Evolutionary conservation across 64 coral and sea anemone genomes (phyloP).

Genomic region (Stylophora pistillata): DNA sequence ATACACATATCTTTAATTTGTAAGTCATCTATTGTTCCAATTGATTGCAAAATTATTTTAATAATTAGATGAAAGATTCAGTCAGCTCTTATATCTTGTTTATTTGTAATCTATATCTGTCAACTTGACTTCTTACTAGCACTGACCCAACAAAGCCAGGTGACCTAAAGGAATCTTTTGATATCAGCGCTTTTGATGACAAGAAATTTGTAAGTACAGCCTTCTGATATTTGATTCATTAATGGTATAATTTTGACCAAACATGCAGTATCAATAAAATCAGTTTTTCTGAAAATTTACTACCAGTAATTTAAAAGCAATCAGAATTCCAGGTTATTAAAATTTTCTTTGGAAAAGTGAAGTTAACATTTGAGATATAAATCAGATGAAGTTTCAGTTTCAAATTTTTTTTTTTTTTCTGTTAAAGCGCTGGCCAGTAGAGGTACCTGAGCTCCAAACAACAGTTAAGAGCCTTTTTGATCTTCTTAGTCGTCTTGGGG

Average conservation of each 20-base stretch:
- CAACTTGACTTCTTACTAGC: not conserved
- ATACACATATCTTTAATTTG: too few species aligned
- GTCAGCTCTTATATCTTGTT: too few species aligned
- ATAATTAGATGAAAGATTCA: too few species aligned
- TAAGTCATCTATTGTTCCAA: too few species aligned
- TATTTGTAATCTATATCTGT: not conserved
- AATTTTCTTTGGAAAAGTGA: too few species aligned
- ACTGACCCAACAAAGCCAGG: slow-evolving; percentile 72
- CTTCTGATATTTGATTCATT: not conserved
- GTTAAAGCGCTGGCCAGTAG: slow-evolving; percentile 54
- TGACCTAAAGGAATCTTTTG: slow-evolving; percentile 74
- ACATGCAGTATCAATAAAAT: not conserved
- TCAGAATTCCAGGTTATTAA: not conserved
- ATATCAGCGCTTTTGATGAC: slow-evolving; percentile 54
- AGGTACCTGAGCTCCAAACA: slow-evolving; percentile 55
- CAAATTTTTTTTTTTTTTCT: not conserved
- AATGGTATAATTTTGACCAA: not conserved
- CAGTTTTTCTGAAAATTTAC: not conserved
- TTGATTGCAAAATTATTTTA: too few species aligned
- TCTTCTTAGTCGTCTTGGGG: slow-evolving; percentile 26
- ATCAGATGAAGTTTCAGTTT: not conserved
- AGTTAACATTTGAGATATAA: not conserved
- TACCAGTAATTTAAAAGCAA: too few species aligned
- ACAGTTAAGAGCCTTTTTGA: slow-evolving; percentile 45
- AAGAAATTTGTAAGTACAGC: slow-evolving; percentile 53